Evolutionary conservation across 2,888 invertebrate species (phyloP).

Genomic region (Chaitophorus viminalis): DNA sequence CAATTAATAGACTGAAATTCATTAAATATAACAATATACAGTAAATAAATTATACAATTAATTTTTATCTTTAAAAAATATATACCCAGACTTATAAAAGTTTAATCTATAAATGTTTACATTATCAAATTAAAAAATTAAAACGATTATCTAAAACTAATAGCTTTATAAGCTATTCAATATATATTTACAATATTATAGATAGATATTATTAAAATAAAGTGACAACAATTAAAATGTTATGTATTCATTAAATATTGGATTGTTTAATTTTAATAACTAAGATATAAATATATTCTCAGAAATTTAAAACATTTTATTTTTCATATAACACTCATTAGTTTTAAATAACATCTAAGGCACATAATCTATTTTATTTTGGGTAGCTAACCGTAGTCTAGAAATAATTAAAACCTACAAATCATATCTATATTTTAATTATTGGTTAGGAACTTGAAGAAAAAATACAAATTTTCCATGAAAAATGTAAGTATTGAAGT

Average conservation of each 20-base stretch:
- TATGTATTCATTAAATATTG: background rate
- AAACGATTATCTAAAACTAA: background rate
- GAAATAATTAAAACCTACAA: background rate
- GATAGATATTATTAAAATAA: background rate
- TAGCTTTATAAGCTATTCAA: background rate
- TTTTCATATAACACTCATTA: background rate
- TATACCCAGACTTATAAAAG: too few species aligned
- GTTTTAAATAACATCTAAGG: background rate
- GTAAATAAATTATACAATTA: too few species aligned
- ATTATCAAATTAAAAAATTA: background rate
- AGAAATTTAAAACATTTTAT: background rate
- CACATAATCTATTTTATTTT: background rate
- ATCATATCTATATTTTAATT: background rate
- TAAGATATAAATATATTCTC: background rate
- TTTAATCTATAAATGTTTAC: background rate
- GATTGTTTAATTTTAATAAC: background rate
- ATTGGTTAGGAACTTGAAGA: background rate
- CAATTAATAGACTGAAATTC: too few species aligned
- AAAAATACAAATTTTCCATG: background rate
- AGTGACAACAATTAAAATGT: background rate
- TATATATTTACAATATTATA: background rate
- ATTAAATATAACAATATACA: too few species aligned
- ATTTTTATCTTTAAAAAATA: too few species aligned
- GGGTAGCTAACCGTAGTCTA: background rate
- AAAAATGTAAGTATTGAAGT: background rate